Evolutionary conservation across 2,797 vertebrate genomes (phyloP).

Genomic region (Sciaenops ocellatus): DNA sequence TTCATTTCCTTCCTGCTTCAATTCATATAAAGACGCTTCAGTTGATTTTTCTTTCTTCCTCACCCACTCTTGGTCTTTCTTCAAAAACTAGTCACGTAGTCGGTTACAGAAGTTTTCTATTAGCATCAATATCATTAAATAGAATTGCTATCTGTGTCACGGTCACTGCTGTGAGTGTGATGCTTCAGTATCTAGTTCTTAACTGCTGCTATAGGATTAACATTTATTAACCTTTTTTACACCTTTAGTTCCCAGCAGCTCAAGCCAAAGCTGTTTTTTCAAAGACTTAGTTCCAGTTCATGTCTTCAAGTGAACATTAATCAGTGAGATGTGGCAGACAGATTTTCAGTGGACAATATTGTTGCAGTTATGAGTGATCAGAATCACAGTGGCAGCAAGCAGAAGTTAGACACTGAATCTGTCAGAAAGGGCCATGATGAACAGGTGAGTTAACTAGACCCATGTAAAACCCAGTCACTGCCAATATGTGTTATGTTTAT

Average conservation of each 20-base stretch:
- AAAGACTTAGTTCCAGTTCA: not conserved
- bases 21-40: not conserved
- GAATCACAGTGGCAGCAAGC: not conserved
- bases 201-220: not conserved
- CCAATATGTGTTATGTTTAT: not conserved
- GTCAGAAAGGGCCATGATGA: not conserved
- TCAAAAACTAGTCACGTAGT: no score
- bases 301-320: not conserved
- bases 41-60: not conserved
- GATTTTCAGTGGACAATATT: not conserved
- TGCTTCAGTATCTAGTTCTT: not conserved
- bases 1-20: not conserved
- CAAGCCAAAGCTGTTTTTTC: not conserved
- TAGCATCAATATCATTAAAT: not conserved
- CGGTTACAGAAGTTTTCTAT: not conserved
- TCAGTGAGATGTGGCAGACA: not conserved
- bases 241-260: not conserved
- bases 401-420: not conserved
- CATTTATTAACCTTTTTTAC: slow-evolving; percentile 1
- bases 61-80: not conserved
- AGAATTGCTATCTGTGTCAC: not conserved
- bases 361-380: not conserved
- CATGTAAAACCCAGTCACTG: not conserved
- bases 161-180: not conserved
- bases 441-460: not conserved